These are phyloP conservation scores for Thysanoteuthis rhombus DNA, from an alignment of 2,888 invertebrate species.

Conservation along the genomic window DNA sequence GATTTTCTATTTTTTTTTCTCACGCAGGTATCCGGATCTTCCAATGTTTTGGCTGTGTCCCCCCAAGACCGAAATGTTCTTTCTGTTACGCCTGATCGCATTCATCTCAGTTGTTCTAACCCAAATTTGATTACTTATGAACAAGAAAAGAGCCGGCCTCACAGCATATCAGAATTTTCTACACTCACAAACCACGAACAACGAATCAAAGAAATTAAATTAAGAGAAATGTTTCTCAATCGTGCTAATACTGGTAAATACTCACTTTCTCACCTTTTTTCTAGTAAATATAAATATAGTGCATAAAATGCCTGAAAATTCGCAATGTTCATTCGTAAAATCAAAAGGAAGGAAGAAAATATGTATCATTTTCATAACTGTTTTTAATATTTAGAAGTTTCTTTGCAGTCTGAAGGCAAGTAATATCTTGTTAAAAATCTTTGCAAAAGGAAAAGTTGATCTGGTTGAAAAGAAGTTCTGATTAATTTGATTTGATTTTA, in stretches of 20 bases:
- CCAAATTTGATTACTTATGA: conserved; percentile 60
- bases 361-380: not conserved
- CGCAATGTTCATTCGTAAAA: not conserved
- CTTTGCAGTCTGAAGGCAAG: no score
- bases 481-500: not conserved
- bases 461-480: not conserved
- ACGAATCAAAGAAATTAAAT: conserved; percentile 65
- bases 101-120: conserved; percentile 65
- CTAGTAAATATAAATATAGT: not conserved
- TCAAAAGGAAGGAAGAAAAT: not conserved
- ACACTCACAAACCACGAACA: conserved; percentile 40
- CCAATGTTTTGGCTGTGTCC: conserved; percentile 24
- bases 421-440: not conserved
- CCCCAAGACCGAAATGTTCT: conserved; percentile 29
- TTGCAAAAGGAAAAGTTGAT: not conserved
- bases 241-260: conserved; percentile 76
- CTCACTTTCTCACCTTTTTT: not conserved
- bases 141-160: conserved; percentile 35
- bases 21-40: conserved; percentile 25
- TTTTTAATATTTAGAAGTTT: not conserved
- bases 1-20: not conserved
- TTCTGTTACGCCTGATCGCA: conserved; percentile 40
- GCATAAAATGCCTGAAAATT: not conserved
- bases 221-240: conserved; percentile 77
- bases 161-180: conserved; percentile 25